Conservation (phyloP, 2,113 vertebrate genomes). For the Archilochus colubris region DNA sequence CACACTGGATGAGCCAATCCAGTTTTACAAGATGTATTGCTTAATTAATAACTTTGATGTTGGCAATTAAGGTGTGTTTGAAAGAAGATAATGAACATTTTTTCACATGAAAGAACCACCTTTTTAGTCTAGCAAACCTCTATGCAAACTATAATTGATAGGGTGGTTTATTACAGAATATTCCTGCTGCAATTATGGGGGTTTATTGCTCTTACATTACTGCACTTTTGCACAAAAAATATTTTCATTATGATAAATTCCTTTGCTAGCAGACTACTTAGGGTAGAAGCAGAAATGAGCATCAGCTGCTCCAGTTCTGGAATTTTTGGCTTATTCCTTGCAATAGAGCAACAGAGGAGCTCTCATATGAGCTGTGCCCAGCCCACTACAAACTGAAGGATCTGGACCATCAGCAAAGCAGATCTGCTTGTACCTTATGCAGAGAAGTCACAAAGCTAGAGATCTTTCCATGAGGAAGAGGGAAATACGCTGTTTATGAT, state of each 20-base stretch:
- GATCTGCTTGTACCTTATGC: neutral
- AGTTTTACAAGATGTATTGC: conserved; percentile 52
- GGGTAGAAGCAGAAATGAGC: neutral
- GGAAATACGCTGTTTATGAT: rapidly evolving
- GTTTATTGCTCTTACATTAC: conserved; percentile 44
- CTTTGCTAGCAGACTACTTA: neutral
- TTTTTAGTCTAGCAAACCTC: conserved; percentile 57
- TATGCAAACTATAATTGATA: conserved; percentile 60
- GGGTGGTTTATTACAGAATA: conserved; percentile 38
- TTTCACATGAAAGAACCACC: conserved; percentile 57
- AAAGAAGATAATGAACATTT: conserved; percentile 53
- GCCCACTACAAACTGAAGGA: neutral
- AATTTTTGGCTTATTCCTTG: neutral
- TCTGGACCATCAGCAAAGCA: neutral
- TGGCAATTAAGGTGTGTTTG: conserved; percentile 64
- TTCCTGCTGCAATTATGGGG: conserved; percentile 41
- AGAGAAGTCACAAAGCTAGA: neutral
- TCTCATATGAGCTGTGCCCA: rapidly evolving
- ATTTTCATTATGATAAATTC: conserved; percentile 58
- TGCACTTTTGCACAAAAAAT: conserved; percentile 46
- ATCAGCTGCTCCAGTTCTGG: neutral
- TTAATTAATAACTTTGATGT: conserved; percentile 72
- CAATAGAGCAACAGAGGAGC: neutral
- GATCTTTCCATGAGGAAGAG: neutral
- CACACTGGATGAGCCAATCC: neutral